Evolutionary conservation across 2,888 invertebrate species (phyloP), one percentile per base, ranked within the genome.

Genomic region (Sarcophaga carnaria): DNA sequence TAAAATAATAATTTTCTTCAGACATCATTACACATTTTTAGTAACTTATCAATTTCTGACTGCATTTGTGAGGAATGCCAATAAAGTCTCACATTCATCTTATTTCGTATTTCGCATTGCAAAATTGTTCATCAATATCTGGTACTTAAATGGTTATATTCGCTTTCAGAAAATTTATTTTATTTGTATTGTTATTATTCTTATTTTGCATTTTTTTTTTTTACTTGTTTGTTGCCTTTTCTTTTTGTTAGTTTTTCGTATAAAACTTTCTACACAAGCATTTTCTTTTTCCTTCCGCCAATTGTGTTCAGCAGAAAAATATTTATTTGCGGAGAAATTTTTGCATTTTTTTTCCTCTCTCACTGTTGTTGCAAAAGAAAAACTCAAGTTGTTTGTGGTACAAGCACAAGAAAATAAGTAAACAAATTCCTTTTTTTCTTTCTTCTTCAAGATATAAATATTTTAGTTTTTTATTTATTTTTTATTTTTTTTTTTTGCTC

Each of bases 271-370:
- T 27, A 6, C 22, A n/a, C 47, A 69, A 63, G 54, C 75, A 67
- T 70, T 76, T 22, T 17, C 37, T 8, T 37, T 37, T 37, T 22
- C 59, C 54, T 25, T 69, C 62, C 37, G 37, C 45, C 66, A 66
- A 45, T 37, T 69, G 5, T 49, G 63, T 76, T 70, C 75, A 76
- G 70, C 76, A 63, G 64, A 70, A 74, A 25, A 80, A 64, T 77
- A 64, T 82, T 82, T 82, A 71, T 59, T 71, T 82, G 59, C 59
- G 74, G 22, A 59, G 25, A 70, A 64, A 70, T 27, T 76, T 76
- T 76, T 63, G 45, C 71, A 64, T 59, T 63, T 76, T 8, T 17
- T 59, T 59, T 59, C 17, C 17, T 59, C 59, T 59, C 22, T 71
- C 17, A 17, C 2, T 25, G 49, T 71, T 80, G 45, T 27, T 8